Conservation (phyloP, 35 echinoderm and acorn worm species). For the Heliocidaris erythrogramma region DNA sequence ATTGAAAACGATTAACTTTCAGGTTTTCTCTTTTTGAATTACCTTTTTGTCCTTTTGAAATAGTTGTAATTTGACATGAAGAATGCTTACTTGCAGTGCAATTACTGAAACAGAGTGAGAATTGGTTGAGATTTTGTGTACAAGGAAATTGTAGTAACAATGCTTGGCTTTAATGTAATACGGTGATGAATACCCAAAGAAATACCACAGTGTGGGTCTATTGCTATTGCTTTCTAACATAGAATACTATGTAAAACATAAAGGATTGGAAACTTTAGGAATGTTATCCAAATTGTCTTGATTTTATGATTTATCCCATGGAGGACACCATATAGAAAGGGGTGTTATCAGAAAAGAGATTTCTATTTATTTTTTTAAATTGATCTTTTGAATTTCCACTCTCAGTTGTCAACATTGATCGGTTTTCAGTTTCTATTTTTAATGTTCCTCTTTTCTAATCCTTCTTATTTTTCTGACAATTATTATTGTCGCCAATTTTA, state of each 20-base stretch:
- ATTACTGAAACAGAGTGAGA: background rate
- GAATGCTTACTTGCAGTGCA: background rate
- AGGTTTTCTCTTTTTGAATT: background rate
- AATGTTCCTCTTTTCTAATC: background rate
- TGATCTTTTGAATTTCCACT: background rate
- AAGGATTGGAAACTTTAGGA: background rate
- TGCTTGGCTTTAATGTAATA: background rate
- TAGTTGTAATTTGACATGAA: constrained; percentile 5
- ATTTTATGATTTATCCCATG: background rate
- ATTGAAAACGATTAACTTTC: background rate
- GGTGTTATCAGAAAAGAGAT: background rate
- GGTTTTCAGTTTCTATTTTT: background rate
- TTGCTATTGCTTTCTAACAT: background rate
- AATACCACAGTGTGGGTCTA: background rate
- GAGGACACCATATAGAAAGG: background rate
- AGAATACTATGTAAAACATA: background rate
- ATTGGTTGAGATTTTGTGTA: constrained; percentile 3
- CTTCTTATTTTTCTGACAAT: background rate
- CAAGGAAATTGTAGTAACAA: constrained; percentile 4
- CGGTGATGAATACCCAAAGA: background rate
- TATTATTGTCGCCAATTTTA: too few species aligned
- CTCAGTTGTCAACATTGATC: background rate
- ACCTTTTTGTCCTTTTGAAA: constrained; percentile 3
- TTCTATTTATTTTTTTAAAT: background rate
- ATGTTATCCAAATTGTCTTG: background rate